Base-by-base conservation (phyloP, 1,140 invertebrate species). In the Drosophila busckii region DNA sequence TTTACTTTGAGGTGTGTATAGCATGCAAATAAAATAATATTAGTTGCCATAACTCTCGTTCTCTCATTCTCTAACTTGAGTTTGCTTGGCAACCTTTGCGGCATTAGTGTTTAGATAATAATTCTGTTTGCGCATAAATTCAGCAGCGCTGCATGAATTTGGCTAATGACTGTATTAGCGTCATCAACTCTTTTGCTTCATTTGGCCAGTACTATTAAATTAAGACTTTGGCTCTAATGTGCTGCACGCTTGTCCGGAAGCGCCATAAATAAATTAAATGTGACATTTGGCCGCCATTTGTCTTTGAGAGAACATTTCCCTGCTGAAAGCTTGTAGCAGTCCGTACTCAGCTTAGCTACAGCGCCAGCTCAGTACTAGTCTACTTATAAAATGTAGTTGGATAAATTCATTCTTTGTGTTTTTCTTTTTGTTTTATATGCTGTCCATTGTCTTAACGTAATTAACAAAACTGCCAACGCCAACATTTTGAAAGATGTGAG, bases 211-310 rank as follows among this genome's bases (percentile, higher is more conserved):
- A n/a, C n/a, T 80, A 78, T 78, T 80, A 80, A 78, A 78, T 80
- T 78, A 80, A 80, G 61, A 54, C 54, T 29, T 52, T 37, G 29
- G 9, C 29, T 35, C 7, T 8, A 20, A 16, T 34, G 28, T 44
- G 9, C 20, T 19, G 5, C 12, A 15, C 15, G 13, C 29, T 42
- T 46, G 20, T 42, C 50, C 37, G 13, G 29, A 31, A 44, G 31
- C 41, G 34, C 68, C 73, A 73, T 78, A 69, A 78, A 80, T 80
- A 82, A 80, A 78, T 78, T 78, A 80, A 80, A 80, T 70, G 73
- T 78, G 73, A 80, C 73, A 73, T 73, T 73, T 78, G 73, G 82
- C 73, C 73, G 73, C 75, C 73, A 80, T 78, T 78, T 78, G 73
- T 78, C 75, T 73, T 80, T 48, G 53, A 23, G n/a, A n/a, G 49